These are phyloP conservation scores for Acronicta alni DNA, from an alignment of 2,888 invertebrate species.

Conservation along the genomic window DNA sequence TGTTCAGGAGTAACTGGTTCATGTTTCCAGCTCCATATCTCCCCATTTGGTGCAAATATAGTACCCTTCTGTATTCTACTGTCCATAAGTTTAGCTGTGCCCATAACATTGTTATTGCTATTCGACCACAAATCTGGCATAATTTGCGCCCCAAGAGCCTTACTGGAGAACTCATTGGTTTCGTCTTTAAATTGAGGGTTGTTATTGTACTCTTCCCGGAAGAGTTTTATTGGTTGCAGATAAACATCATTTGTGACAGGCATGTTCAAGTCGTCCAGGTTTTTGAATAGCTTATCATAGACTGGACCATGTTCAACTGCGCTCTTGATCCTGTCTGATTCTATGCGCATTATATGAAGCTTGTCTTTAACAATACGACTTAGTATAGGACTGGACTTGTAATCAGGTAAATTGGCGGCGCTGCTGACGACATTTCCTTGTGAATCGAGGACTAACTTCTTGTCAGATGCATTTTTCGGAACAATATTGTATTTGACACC, in stretches of 20 bases:
- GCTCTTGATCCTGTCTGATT: slow-evolving; percentile 89
- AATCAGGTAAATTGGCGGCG: slow-evolving; percentile 84
- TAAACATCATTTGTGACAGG: slow-evolving; percentile 87
- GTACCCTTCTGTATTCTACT: slow-evolving; percentile 85
- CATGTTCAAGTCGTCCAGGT: slow-evolving; percentile 86
- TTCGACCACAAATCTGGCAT: slow-evolving; percentile 82
- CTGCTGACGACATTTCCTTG: slow-evolving; percentile 87
- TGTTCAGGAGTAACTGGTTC: slow-evolving; percentile 85
- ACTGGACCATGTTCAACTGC: slow-evolving; percentile 90
- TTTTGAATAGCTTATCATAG: slow-evolving; percentile 89
- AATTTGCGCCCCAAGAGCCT: slow-evolving; percentile 81
- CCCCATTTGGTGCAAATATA: slow-evolving; percentile 86
- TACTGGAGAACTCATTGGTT: slow-evolving; percentile 85
- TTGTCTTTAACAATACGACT: slow-evolving; percentile 86
- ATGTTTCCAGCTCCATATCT: slow-evolving; percentile 88
- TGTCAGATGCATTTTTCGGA: slow-evolving; percentile 86
- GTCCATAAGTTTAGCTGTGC: slow-evolving; percentile 79
- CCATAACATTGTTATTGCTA: slow-evolving; percentile 82
- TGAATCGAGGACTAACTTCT: slow-evolving; percentile 83
- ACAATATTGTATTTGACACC: slow-evolving; percentile 86
- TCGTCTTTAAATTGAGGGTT: slow-evolving; percentile 89
- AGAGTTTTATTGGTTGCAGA: slow-evolving; percentile 87
- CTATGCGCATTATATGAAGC: slow-evolving; percentile 86
- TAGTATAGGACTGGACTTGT: slow-evolving; percentile 84
- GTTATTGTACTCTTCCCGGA: slow-evolving; percentile 87